Evolutionary conservation across 2,113 vertebrate genomes (phyloP), one percentile per base, ranked within the genome.

Genomic region (Nipponia nippon): DNA sequence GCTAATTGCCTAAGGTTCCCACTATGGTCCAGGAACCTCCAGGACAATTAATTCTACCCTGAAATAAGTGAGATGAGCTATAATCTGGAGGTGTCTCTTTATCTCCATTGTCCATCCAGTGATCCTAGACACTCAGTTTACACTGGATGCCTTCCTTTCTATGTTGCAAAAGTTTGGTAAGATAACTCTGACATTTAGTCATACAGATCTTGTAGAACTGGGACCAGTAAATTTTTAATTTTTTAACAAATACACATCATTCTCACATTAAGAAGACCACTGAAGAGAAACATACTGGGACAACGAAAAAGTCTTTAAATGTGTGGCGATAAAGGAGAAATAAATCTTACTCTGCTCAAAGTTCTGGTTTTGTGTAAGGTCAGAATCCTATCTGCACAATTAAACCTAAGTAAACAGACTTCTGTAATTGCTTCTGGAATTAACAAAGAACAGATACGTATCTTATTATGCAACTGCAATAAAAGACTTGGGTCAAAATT

Each of bases 401-500:
- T 79, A 81, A 93, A 85, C 18, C 14, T 40, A 85, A 30, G 55
- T 10, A 73, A 95, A 87, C 26, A 89, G 80, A 70, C 29, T 86
- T 83, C 82, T 79, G 52, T 40, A 93, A 72, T 44, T 77, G 84
- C 40, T 93, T 89, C 46, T 79, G 70, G 94, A 95, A 93, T 75
- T 77, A 97, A 95, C 71, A 94, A 92, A 95, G 61, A 89, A 52
- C 85, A 96, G 92, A 87, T 38, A 67, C 5, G 32, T 71, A 87
- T 81, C 79, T 96, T 96, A 92, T 91, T 73, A 91, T 93, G 67
- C 70, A 95, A 73, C 27, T 78, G 53, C 97, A 83, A 73, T 84
- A 86, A 87, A 93, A 93, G 67, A 94, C 94, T 83, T 93, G 32
- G 91, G 83, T 90, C 80, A 96, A 95, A 97, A 96, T 95, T 93